phyloP scores from a whole-genome alignment of 2,113 vertebrate genomes.

The Saccopteryx bilineata region DNA sequence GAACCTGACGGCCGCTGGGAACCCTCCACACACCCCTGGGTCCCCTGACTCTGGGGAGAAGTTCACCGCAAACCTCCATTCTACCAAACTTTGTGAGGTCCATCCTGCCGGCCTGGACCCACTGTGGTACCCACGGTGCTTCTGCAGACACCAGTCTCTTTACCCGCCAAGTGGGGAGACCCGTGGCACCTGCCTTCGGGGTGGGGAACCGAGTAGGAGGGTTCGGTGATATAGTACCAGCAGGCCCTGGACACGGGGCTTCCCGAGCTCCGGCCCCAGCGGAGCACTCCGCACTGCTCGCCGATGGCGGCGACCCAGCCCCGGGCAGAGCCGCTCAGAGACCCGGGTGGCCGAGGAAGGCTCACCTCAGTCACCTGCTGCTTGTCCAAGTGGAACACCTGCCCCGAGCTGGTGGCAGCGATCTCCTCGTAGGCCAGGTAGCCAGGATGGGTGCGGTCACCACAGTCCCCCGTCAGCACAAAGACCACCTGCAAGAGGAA shows the following conservation, averaged over 20 bases:
- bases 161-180: background rate
- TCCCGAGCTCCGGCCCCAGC: accelerated
- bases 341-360: accelerated
- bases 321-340: accelerated
- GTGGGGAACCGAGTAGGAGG: background rate
- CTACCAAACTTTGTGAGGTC: background rate
- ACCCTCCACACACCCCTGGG: accelerated
- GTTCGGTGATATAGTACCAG: accelerated
- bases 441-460: constrained; percentile 95
- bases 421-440: constrained; percentile 96
- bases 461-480: constrained; percentile 96
- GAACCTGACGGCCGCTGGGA: accelerated
- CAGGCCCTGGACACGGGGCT: accelerated
- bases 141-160: background rate
- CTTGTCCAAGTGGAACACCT: constrained; percentile 97
- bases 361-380: constrained; percentile 97
- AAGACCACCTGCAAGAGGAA: constrained; percentile 92
- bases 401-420: constrained; percentile 94
- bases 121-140: background rate
- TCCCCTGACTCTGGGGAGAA: background rate
- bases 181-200: background rate
- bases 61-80: background rate
- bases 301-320: accelerated
- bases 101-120: background rate
- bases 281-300: accelerated